phyloP scores from a whole-genome alignment of 2,888 invertebrate genomes.

The Blastobasis lacticolella region DNA sequence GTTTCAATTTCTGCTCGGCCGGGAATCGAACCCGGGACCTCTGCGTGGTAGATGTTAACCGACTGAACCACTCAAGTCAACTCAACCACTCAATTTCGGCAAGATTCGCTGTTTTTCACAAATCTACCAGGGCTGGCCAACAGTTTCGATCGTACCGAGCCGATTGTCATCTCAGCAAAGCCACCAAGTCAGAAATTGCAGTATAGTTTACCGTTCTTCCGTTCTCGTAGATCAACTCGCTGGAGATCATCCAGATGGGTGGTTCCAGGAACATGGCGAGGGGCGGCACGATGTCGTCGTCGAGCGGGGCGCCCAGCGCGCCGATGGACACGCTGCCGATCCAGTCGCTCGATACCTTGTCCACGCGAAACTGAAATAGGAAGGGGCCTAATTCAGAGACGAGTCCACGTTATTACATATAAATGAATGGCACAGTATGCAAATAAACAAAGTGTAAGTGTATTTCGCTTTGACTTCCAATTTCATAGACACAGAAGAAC shows the following conservation, averaged over 20 bases:
- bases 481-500: too few relatives aligned
- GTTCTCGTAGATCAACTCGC: slow-evolving; percentile 87
- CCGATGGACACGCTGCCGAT: slow-evolving; percentile 86
- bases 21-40: too few relatives aligned
- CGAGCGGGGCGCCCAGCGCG: slow-evolving; percentile 82
- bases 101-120: not conserved
- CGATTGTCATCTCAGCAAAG: too few relatives aligned
- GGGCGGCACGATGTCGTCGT: slow-evolving; percentile 78
- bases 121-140: not conserved
- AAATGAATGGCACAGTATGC: too few relatives aligned
- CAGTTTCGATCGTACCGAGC: not conserved
- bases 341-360: slow-evolving; percentile 83
- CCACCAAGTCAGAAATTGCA: too few relatives aligned
- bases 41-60: too few relatives aligned
- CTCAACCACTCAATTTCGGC: too few relatives aligned
- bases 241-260: slow-evolving; percentile 87
- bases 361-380: slow-evolving; percentile 78
- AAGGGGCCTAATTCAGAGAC: not conserved
- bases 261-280: slow-evolving; percentile 71
- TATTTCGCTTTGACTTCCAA: not conserved
- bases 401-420: too few relatives aligned
- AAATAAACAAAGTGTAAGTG: not conserved
- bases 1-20: too few relatives aligned
- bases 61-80: too few relatives aligned
- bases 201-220: slow-evolving; percentile 79